Evolutionary conservation across 2,797 vertebrate genomes (phyloP).

Genomic region (Avahi laniger): DNA sequence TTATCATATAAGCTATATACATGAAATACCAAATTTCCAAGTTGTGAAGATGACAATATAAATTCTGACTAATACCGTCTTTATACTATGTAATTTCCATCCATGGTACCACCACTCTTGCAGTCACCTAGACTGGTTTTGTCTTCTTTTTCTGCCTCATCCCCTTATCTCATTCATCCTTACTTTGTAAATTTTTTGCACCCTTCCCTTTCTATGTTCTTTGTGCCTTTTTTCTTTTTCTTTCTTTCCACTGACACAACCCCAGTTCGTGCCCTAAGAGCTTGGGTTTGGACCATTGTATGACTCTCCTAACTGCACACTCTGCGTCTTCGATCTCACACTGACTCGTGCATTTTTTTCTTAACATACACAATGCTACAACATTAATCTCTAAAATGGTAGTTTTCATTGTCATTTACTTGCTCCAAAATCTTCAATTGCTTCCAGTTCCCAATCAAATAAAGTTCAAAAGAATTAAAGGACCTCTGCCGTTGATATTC

Average conservation of each 20-base stretch:
- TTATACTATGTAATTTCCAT: not conserved
- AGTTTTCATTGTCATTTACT: not conserved
- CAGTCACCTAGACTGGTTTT: not conserved
- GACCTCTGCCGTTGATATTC: not conserved
- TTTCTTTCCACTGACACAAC: not conserved
- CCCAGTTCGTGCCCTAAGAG: rapidly evolving
- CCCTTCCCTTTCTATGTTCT: not conserved
- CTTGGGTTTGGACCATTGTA: not conserved
- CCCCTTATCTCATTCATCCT: not conserved
- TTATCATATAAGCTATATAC: not conserved
- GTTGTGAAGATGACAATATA: not conserved
- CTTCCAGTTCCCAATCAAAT: not conserved
- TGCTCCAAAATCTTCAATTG: not conserved
- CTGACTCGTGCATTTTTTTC: not conserved
- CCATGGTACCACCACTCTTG: not conserved
- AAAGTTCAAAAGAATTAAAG: not conserved
- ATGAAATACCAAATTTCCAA: not conserved
- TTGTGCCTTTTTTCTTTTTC: not conserved
- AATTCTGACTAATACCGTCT: not conserved
- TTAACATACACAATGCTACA: not conserved
- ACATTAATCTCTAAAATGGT: not conserved
- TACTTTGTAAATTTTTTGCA: not conserved
- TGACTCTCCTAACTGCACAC: not conserved
- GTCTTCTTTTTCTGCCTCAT: not conserved
- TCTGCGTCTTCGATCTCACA: not conserved